Conservation (phyloP, 2,888 invertebrate genomes). For the Brachynemurus nebulosus region DNA sequence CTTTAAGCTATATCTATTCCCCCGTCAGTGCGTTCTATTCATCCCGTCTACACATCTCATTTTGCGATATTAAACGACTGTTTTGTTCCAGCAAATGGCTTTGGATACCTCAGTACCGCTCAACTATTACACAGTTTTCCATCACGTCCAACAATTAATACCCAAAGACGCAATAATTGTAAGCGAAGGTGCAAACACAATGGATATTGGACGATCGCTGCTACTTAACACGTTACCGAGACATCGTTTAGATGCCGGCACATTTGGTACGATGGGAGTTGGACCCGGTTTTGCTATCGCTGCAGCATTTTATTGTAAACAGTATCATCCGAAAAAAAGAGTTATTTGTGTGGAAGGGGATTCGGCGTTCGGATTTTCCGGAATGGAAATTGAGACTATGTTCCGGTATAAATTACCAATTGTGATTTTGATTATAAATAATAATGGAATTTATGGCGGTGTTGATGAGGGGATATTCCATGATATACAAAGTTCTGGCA, state of each 20-base stretch:
- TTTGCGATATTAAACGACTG: no score
- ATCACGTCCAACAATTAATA: slow-evolving; percentile 59
- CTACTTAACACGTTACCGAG: slow-evolving; percentile 71
- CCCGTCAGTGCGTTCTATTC: no score
- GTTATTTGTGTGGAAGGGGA: slow-evolving; percentile 94
- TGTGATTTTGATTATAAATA: slow-evolving; percentile 82
- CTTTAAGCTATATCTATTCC: no score
- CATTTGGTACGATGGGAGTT: slow-evolving; percentile 96
- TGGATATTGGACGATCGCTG: slow-evolving; percentile 93
- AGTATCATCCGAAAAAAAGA: slow-evolving; percentile 62
- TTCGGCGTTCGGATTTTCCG: slow-evolving; percentile 96
- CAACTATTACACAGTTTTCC: slow-evolving; percentile 89
- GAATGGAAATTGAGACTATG: slow-evolving; percentile 97
- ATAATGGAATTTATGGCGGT: slow-evolving; percentile 89
- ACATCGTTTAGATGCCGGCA: slow-evolving; percentile 87
- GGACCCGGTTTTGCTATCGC: slow-evolving; percentile 87
- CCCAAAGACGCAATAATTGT: slow-evolving; percentile 80
- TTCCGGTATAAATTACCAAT: slow-evolving; percentile 86
- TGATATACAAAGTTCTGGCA: slow-evolving; percentile 47
- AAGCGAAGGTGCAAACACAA: slow-evolving; percentile 96
- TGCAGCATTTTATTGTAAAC: slow-evolving; percentile 78
- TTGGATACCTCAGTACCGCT: slow-evolving; percentile 59
- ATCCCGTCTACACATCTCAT: no score
- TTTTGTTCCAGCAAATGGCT: slow-evolving; percentile 49
- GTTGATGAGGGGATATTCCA: slow-evolving; percentile 61